These are phyloP conservation scores for Drosophila ficusphila DNA, from an alignment of 1,140 invertebrate species.

Conservation along the genomic window DNA sequence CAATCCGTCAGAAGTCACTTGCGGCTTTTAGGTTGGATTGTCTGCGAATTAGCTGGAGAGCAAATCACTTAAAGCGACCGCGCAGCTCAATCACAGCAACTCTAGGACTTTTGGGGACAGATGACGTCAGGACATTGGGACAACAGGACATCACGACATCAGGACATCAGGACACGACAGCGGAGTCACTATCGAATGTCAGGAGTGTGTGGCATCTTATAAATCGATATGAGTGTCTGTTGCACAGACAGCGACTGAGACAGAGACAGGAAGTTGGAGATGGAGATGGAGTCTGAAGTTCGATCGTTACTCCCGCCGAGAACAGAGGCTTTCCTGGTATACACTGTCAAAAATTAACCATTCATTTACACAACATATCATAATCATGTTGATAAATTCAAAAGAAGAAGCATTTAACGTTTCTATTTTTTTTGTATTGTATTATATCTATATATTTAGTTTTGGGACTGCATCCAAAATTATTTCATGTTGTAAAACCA, in stretches of 20 bases:
- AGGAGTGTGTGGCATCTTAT: slow-evolving; percentile 69
- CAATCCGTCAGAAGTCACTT: slow-evolving; percentile 42
- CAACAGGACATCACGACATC: slow-evolving; percentile 9
- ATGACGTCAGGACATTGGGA: slow-evolving; percentile 8
- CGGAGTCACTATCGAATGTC: slow-evolving; percentile 62
- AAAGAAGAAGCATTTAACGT: too few species aligned
- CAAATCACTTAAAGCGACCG: slow-evolving; percentile 69
- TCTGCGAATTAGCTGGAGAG: slow-evolving; percentile 73
- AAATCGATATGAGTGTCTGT: slow-evolving; percentile 79
- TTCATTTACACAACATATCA: too few species aligned
- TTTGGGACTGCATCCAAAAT: too few species aligned
- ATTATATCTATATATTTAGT: too few species aligned
- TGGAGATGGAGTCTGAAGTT: slow-evolving; percentile 29
- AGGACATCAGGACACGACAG: slow-evolving; percentile 31
- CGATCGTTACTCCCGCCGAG: slow-evolving; percentile 55
- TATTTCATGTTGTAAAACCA: too few species aligned
- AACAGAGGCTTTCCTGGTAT: slow-evolving; percentile 40
- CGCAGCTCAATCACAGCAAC: slow-evolving; percentile 52
- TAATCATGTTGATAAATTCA: too few species aligned
- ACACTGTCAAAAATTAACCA: background rate
- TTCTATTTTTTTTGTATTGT: too few species aligned
- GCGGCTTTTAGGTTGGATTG: slow-evolving; percentile 39
- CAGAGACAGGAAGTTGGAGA: background rate
- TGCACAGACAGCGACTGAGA: slow-evolving; percentile 26
- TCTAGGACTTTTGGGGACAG: background rate